Conservation (phyloP, 30 jellyfish, hydroid and myxozoan species). For the Turritopsis rubra region DNA sequence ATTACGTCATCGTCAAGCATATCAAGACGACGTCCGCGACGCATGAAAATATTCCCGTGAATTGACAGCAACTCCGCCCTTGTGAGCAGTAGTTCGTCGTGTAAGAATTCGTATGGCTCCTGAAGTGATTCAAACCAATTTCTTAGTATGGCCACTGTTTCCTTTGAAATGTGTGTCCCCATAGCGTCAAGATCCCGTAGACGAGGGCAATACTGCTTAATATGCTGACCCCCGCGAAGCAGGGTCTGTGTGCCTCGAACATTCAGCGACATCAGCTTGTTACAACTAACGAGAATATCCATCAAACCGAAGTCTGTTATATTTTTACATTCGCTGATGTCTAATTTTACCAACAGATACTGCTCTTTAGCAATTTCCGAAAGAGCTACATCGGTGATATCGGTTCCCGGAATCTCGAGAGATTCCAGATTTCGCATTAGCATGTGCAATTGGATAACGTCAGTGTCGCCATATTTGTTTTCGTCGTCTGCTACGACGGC, state of each 20-base stretch:
- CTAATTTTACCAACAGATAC: neutral
- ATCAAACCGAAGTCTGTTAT: conserved; percentile 6
- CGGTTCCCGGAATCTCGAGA: conserved; percentile 1
- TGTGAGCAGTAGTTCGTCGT: neutral
- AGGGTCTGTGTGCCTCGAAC: neutral
- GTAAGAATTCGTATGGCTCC: neutral
- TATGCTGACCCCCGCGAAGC: neutral
- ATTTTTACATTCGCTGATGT: neutral
- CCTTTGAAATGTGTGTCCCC: neutral
- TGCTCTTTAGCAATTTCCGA: neutral
- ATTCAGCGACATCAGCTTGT: neutral
- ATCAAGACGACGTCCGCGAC: neutral
- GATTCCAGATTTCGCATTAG: neutral
- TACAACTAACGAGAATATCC: neutral
- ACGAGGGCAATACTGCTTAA: neutral
- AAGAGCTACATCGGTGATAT: neutral
- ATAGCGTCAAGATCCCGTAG: neutral
- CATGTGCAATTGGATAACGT: neutral
- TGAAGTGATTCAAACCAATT: neutral
- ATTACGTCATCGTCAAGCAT: neutral
- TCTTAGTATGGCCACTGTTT: neutral
- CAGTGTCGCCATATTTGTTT: neutral
- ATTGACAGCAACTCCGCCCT: neutral
- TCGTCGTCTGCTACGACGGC: neutral
- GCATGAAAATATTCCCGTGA: neutral